phyloP scores from a whole-genome alignment of 2,113 vertebrate genomes.

The Stomatorhinus ivindoensis region DNA sequence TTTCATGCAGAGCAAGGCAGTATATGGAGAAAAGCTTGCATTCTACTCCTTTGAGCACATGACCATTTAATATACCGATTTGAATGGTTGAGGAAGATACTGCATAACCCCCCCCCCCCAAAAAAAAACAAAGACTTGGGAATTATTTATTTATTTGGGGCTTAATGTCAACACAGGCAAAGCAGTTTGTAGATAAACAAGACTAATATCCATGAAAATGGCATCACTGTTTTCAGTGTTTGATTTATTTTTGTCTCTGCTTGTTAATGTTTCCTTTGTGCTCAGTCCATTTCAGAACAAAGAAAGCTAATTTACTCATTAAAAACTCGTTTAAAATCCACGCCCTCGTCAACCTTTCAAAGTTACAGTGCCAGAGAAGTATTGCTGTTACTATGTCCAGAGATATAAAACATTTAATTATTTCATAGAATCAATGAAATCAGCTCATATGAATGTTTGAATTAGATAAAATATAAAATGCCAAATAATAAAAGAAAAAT shows the following conservation, averaged over 20 bases:
- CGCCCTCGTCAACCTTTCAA: neutral
- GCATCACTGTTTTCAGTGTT: neutral
- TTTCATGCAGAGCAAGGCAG: neutral
- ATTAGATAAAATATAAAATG: neutral
- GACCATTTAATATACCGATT: neutral
- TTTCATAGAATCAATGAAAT: neutral
- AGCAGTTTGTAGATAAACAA: neutral
- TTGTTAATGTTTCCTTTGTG: neutral
- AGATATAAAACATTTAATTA: neutral
- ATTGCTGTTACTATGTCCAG: neutral
- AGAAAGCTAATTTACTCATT: neutral
- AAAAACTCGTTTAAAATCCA: neutral
- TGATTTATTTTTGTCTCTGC: neutral
- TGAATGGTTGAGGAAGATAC: neutral
- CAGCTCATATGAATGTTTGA: neutral
- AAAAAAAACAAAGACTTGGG: neutral
- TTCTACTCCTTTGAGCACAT: neutral
- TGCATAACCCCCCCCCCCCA: neutral
- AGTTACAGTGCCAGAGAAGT: neutral
- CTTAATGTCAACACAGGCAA: neutral
- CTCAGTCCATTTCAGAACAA: neutral
- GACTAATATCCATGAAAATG: neutral
- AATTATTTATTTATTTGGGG: neutral
- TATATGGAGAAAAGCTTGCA: neutral
- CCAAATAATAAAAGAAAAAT: neutral